phyloP scores from a whole-genome alignment of 2,113 vertebrate species.

The Phalacrocorax pelagicus region DNA sequence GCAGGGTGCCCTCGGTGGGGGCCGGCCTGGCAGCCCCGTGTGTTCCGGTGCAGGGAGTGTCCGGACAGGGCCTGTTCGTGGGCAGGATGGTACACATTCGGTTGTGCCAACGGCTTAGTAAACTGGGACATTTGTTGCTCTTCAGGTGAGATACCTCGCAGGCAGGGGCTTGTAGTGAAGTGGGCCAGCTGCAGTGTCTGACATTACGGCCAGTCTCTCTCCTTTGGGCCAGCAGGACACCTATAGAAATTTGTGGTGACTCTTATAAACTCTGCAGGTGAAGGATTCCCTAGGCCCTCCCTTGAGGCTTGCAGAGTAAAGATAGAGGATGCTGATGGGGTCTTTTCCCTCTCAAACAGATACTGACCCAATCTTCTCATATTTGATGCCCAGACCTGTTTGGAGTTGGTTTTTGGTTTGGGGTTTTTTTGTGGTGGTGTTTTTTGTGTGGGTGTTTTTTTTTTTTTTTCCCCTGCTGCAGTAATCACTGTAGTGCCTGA shows the following conservation, averaged over 20 bases:
- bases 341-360: neutral
- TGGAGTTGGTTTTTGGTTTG: too few relatives aligned
- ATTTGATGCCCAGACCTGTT: neutral
- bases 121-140: rapidly evolving
- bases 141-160: rapidly evolving
- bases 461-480: neutral
- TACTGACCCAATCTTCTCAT: too few relatives aligned
- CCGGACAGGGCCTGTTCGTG: neutral
- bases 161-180: neutral
- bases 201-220: neutral
- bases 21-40: too few relatives aligned
- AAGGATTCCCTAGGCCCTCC: neutral
- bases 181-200: neutral
- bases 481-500: neutral
- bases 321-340: neutral
- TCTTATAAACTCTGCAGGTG: rapidly evolving
- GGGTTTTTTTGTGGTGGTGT: neutral
- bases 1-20: too few relatives aligned
- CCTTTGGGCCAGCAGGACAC: neutral
- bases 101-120: too few relatives aligned
- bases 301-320: too few relatives aligned
- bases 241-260: rapidly evolving
- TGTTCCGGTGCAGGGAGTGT: neutral
- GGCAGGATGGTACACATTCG: rapidly evolving
- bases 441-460: neutral